Percentiles rank a stretch among this genome's conserved stretches.
Evolutionary conservation across 2,113 vertebrate genomes (phyloP).

Genomic region (Ammodytes marinus): DNA sequence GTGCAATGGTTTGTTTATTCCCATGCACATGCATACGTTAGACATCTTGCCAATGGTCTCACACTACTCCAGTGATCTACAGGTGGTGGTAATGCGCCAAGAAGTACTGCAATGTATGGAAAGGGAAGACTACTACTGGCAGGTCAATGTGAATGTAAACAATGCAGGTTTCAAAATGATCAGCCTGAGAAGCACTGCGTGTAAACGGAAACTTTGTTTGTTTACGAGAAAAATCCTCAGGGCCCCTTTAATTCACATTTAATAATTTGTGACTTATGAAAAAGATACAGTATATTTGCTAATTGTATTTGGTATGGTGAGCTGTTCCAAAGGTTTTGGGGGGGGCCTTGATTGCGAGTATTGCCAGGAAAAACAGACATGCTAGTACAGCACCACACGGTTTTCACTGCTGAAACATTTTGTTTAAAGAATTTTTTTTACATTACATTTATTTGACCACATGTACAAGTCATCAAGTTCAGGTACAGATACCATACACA

Average conservation of each 20-base stretch:
- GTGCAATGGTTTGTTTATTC: too few relatives aligned
- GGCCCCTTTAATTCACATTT: neutral
- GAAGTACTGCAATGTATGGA: neutral
- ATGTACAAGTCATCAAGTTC: constrained; percentile 17
- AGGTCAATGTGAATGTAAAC: neutral
- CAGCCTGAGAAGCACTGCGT: neutral
- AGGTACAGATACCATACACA: neutral
- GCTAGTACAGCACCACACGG: neutral
- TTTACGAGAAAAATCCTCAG: neutral
- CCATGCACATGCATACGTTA: too few relatives aligned
- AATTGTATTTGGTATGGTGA: neutral
- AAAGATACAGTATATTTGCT: neutral
- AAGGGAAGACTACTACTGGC: neutral
- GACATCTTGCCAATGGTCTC: neutral
- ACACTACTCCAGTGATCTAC: neutral
- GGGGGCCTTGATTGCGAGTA: constrained; percentile 1
- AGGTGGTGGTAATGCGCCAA: neutral
- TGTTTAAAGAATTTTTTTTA: too few relatives aligned
- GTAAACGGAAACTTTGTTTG: neutral
- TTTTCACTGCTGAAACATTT: neutral
- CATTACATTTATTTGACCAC: neutral
- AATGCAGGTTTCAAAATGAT: neutral
- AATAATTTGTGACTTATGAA: neutral
- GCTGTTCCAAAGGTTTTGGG: neutral
- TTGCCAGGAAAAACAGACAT: neutral